Evolutionary conservation across 2,797 vertebrate species (phyloP).

Genomic region (Syngnathus acus): DNA sequence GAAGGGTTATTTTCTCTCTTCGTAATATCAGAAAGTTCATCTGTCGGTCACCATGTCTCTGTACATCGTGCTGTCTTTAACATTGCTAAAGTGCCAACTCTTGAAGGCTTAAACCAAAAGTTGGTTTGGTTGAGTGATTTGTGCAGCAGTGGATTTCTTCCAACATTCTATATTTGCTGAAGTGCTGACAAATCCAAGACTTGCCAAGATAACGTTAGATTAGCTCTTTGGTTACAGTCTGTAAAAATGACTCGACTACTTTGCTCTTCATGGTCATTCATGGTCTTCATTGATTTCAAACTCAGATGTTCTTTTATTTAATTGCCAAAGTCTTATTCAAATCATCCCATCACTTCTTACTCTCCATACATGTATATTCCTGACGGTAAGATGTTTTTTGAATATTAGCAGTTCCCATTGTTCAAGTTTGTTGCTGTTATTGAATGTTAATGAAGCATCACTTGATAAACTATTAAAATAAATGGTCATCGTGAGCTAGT

Average conservation of each 20-base stretch:
- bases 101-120: not conserved
- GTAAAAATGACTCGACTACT: constrained; percentile 1
- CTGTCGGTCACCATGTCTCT: not conserved
- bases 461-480: not conserved
- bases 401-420: not conserved
- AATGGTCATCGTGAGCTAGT: not conserved
- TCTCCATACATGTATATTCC: not conserved
- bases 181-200: not conserved
- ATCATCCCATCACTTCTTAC: not conserved
- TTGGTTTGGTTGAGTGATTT: not conserved
- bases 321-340: constrained; percentile 6
- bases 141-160: not conserved
- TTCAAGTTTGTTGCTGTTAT: not conserved
- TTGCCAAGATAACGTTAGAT: not conserved
- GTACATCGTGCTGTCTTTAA: not conserved
- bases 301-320: constrained; percentile 3
- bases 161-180: not conserved
- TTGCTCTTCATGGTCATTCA: constrained; percentile 4
- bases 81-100: not conserved
- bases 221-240: not conserved
- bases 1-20: not conserved
- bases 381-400: not conserved
- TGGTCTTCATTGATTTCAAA: constrained; percentile 2
- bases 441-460: not conserved
- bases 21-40: not conserved